These are phyloP conservation scores for Catocala sponsa DNA, from an alignment of 2,888 invertebrate species.

Conservation along the genomic window DNA sequence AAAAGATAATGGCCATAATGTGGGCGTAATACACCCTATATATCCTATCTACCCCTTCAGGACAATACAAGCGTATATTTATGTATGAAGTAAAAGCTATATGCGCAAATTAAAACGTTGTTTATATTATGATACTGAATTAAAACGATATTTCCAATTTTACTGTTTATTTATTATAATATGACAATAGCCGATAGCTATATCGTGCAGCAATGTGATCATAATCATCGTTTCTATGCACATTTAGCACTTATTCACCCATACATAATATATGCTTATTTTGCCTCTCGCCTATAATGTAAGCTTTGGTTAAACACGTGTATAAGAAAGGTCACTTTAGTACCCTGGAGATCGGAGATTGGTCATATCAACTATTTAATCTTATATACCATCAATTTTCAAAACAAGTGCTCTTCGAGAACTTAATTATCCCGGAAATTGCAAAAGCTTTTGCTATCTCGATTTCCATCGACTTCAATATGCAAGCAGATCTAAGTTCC, in stretches of 20 bases:
- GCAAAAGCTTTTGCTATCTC: conserved; percentile 56
- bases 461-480: conserved; percentile 50
- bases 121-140: not conserved
- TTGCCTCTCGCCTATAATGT: conserved; percentile 13
- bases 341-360: conserved; percentile 29
- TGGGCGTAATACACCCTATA: too few relatives aligned
- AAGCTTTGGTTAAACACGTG: conserved; percentile 29
- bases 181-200: not conserved
- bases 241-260: too few relatives aligned
- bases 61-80: too few relatives aligned
- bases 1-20: too few relatives aligned
- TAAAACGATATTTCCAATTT: not conserved
- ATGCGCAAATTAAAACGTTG: too few relatives aligned
- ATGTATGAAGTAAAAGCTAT: too few relatives aligned
- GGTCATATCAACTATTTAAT: conserved; percentile 51
- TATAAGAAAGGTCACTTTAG: conserved; percentile 40
- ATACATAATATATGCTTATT: too few relatives aligned
- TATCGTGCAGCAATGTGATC: not conserved
- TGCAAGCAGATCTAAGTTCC: conserved; percentile 45
- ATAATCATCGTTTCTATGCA: conserved; percentile 4
- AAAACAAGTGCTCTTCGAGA: conserved; percentile 55
- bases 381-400: conserved; percentile 45
- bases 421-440: conserved; percentile 57
- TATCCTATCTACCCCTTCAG: too few relatives aligned
- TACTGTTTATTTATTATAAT: conserved; percentile 7